A percentile compares a stretch with the other conserved stretches of the same genome.
phyloP scores from a whole-genome alignment of 2,888 invertebrate genomes.

The Xestoiulus laeticollis region DNA sequence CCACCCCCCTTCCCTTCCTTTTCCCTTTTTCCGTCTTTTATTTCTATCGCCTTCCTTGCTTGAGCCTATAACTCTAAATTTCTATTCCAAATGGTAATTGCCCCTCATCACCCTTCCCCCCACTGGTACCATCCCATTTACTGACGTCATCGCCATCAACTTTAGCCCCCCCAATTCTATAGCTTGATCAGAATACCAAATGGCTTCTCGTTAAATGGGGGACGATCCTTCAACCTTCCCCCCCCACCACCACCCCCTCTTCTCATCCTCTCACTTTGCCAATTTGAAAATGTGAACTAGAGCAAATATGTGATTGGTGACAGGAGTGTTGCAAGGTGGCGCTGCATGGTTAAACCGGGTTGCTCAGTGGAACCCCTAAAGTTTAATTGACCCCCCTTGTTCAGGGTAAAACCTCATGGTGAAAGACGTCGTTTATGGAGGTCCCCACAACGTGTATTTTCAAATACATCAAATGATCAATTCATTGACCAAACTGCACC shows the following conservation, averaged over 20 bases:
- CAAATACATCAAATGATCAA: not conserved
- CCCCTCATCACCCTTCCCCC: constrained; percentile 25
- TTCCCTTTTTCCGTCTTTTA: constrained; percentile 35
- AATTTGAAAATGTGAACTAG: constrained; percentile 11
- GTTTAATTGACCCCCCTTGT: too few species aligned
- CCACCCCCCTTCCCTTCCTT: not conserved
- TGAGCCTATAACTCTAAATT: constrained; percentile 30
- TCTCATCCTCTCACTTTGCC: not conserved
- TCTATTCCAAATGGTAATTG: constrained; percentile 29
- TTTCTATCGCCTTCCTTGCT: not conserved
- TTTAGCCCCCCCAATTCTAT: constrained; percentile 2
- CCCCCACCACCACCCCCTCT: not conserved
- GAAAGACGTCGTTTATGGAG: not conserved
- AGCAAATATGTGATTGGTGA: not conserved
- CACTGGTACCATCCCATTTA: not conserved
- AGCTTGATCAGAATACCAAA: constrained; percentile 34
- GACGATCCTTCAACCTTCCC: not conserved
- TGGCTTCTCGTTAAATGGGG: constrained; percentile 28
- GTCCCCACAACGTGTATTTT: not conserved
- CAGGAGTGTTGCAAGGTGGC: not conserved
- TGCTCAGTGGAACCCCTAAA: too few species aligned
- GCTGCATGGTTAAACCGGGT: not conserved
- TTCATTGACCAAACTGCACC: constrained; percentile 13
- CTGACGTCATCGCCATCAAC: constrained; percentile 34
- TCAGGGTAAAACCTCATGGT: not conserved